Percentiles rank a stretch among this genome's conserved stretches.
These are phyloP conservation scores for Pseudochirops cupreus DNA, from an alignment of 2,797 vertebrate species.

Conservation along the genomic window DNA sequence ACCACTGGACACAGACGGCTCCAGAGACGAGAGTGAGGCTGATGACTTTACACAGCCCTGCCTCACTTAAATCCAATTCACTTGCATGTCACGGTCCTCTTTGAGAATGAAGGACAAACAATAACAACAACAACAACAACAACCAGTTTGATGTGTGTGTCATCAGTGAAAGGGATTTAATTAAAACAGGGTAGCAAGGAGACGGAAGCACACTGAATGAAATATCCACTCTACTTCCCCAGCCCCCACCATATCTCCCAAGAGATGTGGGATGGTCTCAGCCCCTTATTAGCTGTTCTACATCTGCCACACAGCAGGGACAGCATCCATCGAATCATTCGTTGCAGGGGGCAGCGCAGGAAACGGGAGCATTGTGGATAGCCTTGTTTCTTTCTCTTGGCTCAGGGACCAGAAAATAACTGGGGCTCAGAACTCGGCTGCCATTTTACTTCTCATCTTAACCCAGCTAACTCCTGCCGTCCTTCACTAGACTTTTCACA, in stretches of 20 bases:
- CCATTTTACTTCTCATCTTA: not conserved
- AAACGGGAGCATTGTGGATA: not conserved
- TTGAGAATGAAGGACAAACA: no score
- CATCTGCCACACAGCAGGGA: not conserved
- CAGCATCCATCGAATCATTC: not conserved
- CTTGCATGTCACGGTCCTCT: no score
- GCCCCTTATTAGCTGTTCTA: not conserved
- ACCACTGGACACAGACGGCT: no score
- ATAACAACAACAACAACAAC: no score
- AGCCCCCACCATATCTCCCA: not conserved
- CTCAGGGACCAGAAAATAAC: not conserved
- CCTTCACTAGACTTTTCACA: not conserved
- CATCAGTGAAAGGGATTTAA: not conserved
- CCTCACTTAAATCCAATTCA: no score
- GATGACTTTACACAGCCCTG: no score
- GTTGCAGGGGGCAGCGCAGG: not conserved
- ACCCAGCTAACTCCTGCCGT: not conserved
- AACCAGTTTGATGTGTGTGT: not conserved
- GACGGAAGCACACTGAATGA: not conserved
- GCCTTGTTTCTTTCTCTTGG: not conserved
- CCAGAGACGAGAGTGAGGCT: no score
- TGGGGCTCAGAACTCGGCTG: not conserved
- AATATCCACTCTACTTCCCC: not conserved
- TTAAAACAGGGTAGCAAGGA: not conserved
- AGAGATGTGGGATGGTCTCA: not conserved